Base-by-base conservation (phyloP, 35 echinoderm and acorn worm genomes). In the Strongylocentrotus purpuratus region DNA sequence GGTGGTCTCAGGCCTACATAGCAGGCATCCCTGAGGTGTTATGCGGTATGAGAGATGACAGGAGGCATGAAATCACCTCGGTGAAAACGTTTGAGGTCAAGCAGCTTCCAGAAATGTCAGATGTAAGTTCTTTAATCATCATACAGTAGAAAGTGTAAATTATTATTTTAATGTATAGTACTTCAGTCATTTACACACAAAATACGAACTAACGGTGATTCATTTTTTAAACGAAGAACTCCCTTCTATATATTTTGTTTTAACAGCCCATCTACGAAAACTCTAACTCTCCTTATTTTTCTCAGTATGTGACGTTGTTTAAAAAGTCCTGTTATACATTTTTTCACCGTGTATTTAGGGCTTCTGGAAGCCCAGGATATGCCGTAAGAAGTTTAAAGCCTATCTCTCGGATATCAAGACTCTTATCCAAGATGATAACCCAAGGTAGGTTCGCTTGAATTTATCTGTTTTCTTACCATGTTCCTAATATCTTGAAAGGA, bases 1-100 rank as follows among this genome's bases (percentile, higher is more conserved):
- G 65, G 65, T 78, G 65, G 65, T 78, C 65, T n/a, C 65, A n/a
- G 65, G 25, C 65, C 65, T 78, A 78, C 65, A 78, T 78, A 78
- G 65, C 65, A 28, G 65, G 65, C 20, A n/a, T 78, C 28, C 65
- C 20, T n/a, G 65, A 78, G 25, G 28, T 78, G 28, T 5, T 78
- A 22, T 78, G 65, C 20, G 65, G 65, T 78, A 78, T 78, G 65
- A 78, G 65, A 78, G 65, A 78, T 78, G 65, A 78, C 7, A 78
- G 22, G 7, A n/a, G 22, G 20, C 22, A 78, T 78, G 4, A n/a
- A 8, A 78, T 78, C 4, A 78, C 20, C 4, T 78, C 65, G 20
- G 65, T 28, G 15, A 78, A 78, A 28, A 78, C 25, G 65, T 22
- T 78, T 7, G 20, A 78, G 22, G 65, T 78, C 20, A 18, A 78